Evolutionary conservation across 2,888 invertebrate genomes (phyloP), one percentile per base, ranked within the genome.

Genomic region (Villa cingulata): DNA sequence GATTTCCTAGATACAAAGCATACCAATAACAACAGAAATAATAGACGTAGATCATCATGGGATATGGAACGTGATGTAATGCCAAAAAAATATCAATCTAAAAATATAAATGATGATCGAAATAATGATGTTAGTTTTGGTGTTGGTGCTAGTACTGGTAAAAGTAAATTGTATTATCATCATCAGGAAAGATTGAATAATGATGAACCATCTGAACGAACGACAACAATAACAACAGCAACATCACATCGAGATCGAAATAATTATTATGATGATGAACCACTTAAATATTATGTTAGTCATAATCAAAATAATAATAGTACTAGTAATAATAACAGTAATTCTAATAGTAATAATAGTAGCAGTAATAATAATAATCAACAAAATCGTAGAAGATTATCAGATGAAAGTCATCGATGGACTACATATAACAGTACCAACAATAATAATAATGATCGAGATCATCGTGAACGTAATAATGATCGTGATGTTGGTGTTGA

Each of bases 351-450:
- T 6, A 17, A 43, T 18, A 48, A 15, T 45, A 47, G 16, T 6
- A 36, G 16, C 16, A 16, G 16, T n/a, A 16, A n/a, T 36, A 36
- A 36, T 14, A 36, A 36, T 32, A 43, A 41, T 6, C 15, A 43
- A 16, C 38, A 51, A 23, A 48, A 46, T 32, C 48, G 64, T 64
- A 48, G 72, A 70, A 43, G 71, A 68, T 37, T 71, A 67, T 39
- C 68, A 64, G 65, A 61, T 57, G 46, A 54, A 34, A 72, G 71
- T 53, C 62, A 66, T 29, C 71, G 67, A 20, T 41, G 29, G 29
- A 32, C 7, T 40, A 37, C 46, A 42, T 20, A 37, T 34, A 29
- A 23, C 7, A 48, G 41, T 15, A n/a, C n/a, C n/a, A n/a, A n/a
- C n/a, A 23, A 23, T 23, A 7, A 23, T 6, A 23, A 23, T 23